Conservation (phyloP, 2,888 invertebrate genomes). For the Cetonia aurata region DNA sequence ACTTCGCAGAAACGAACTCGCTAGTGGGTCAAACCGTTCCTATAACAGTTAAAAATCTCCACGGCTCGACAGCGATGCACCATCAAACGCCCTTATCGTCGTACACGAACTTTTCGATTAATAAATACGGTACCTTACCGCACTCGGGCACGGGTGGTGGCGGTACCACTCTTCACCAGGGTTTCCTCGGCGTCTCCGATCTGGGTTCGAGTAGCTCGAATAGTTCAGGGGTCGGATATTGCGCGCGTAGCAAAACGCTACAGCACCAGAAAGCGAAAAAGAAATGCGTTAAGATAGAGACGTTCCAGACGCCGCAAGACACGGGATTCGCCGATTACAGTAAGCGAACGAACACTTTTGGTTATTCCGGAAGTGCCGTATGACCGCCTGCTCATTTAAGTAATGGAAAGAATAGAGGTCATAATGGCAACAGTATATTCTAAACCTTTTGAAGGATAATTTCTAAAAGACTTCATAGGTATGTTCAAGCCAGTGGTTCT, state of each 20-base stretch:
- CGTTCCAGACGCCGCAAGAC: constrained; percentile 63
- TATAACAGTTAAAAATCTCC: constrained; percentile 65
- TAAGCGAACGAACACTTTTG: constrained; percentile 60
- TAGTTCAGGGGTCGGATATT: constrained; percentile 61
- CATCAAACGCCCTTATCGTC: constrained; percentile 54
- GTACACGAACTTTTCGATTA: constrained; percentile 52
- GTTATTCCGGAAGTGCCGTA: constrained; percentile 64
- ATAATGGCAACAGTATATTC: constrained; percentile 43
- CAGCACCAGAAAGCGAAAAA: constrained; percentile 62
- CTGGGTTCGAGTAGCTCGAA: constrained; percentile 63
- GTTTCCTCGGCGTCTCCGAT: constrained; percentile 64
- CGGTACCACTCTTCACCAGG: constrained; percentile 64
- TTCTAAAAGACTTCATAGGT: constrained; percentile 27
- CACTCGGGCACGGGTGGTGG: constrained; percentile 47
- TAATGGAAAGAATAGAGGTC: background rate
- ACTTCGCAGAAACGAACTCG: constrained; percentile 53
- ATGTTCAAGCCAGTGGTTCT: constrained; percentile 32
- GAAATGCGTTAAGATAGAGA: constrained; percentile 65
- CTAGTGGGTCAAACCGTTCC: constrained; percentile 67
- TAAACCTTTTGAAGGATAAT: constrained; percentile 26
- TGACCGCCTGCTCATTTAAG: constrained; percentile 54
- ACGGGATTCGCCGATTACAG: constrained; percentile 60
- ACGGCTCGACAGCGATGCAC: constrained; percentile 55
- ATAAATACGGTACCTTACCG: constrained; percentile 64
- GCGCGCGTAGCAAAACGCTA: constrained; percentile 63